Evolutionary conservation across 2,888 invertebrate genomes (phyloP).

Genomic region (Sphecodes monilicornis): DNA sequence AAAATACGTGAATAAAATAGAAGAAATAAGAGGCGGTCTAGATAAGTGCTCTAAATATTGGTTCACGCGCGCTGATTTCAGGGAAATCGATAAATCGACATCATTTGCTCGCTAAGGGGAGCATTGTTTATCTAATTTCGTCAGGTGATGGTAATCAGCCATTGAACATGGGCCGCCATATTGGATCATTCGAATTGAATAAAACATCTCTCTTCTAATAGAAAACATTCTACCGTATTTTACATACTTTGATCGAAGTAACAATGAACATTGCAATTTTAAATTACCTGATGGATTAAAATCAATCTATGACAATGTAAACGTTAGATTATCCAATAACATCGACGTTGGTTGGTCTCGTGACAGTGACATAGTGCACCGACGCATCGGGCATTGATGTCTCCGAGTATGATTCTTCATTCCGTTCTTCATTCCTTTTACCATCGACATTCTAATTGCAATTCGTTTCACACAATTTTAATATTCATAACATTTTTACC

Average conservation of each 20-base stretch:
- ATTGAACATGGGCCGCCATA: background rate
- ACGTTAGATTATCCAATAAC: background rate
- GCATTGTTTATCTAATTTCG: background rate
- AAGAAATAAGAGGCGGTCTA: background rate
- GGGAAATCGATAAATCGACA: background rate
- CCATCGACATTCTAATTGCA: background rate
- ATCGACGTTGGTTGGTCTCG: background rate
- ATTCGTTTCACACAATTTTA: background rate
- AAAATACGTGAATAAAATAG: background rate
- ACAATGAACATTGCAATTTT: background rate
- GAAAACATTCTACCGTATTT: background rate
- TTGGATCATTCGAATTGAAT: background rate
- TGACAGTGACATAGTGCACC: conserved; percentile 32
- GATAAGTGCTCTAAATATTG: background rate
- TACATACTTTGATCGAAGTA: background rate
- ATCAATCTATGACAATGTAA: background rate
- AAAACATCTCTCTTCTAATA: background rate
- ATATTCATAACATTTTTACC: background rate
- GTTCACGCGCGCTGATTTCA: background rate
- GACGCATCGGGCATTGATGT: conserved; percentile 72
- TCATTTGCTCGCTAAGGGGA: background rate
- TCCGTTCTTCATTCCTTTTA: background rate
- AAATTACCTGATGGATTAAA: background rate
- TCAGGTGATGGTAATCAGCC: background rate
- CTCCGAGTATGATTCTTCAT: conserved; percentile 61